Percentiles rank a stretch among this genome's conserved stretches.
These are phyloP conservation scores for Lacanobia oleracea DNA, from an alignment of 2,888 invertebrate species.

Conservation along the genomic window DNA sequence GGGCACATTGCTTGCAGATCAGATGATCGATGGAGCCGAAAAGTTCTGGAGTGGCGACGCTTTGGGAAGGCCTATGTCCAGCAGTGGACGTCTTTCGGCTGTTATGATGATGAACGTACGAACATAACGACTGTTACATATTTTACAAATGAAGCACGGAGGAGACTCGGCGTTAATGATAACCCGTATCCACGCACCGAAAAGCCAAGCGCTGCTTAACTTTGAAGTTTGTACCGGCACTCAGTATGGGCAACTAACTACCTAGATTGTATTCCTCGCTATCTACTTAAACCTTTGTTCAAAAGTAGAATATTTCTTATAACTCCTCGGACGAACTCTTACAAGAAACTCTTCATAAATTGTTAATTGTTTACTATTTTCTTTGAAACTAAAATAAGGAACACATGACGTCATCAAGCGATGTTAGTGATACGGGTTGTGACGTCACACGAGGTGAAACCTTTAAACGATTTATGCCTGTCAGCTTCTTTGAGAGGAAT, in stretches of 20 bases:
- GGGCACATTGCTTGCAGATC: no score
- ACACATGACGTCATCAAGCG: constrained; percentile 27
- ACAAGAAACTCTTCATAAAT: not conserved
- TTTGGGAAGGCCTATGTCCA: no score
- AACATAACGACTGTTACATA: no score
- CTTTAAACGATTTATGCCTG: constrained; percentile 35
- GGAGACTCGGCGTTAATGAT: not conserved
- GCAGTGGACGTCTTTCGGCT: no score
- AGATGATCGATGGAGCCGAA: no score
- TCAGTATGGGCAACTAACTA: no score
- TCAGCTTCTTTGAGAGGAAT: constrained; percentile 23
- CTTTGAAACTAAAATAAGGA: constrained; percentile 22
- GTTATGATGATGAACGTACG: no score
- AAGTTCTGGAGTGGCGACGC: no score
- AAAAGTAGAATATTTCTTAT: not conserved
- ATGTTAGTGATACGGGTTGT: constrained; percentile 15
- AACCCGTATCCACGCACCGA: not conserved
- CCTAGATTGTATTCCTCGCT: no score
- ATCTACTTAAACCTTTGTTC: no score
- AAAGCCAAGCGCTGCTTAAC: no score
- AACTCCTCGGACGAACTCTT: not conserved
- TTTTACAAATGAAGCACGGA: not conserved
- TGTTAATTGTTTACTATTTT: not conserved
- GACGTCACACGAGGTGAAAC: constrained; percentile 26
- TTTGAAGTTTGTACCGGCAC: no score